These are phyloP conservation scores for Camelus bactrianus DNA, from an alignment of 2,113 vertebrate genomes.

Conservation along the genomic window DNA sequence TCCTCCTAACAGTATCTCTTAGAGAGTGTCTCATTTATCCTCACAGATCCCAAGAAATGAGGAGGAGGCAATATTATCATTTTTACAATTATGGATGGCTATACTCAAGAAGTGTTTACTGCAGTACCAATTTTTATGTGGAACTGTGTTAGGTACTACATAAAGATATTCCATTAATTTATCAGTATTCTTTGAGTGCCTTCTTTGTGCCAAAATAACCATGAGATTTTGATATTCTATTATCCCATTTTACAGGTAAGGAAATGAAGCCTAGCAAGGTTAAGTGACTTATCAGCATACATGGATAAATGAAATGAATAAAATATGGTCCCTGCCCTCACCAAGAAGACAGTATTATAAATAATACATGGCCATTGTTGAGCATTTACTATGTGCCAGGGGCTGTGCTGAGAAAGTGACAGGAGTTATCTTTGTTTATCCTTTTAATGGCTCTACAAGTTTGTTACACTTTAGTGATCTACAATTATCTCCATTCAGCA, in stretches of 20 bases:
- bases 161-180: neutral
- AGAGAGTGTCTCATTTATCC: constrained; percentile 50
- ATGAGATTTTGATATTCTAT: neutral
- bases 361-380: neutral
- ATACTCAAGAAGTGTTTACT: constrained; percentile 59
- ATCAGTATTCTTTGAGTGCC: neutral
- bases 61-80: neutral
- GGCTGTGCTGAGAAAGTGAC: neutral
- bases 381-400: neutral
- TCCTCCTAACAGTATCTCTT: constrained; percentile 28
- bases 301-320: neutral
- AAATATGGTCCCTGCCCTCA: neutral
- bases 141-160: neutral
- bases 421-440: neutral
- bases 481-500: neutral
- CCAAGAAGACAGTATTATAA: neutral
- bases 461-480: neutral
- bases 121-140: constrained; percentile 5
- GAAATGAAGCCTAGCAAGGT: neutral
- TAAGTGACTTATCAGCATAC: neutral
- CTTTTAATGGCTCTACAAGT: neutral
- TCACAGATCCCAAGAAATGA: neutral
- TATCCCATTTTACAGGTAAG: neutral
- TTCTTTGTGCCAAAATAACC: neutral
- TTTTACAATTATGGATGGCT: constrained; percentile 49